Conservation (phyloP, 2,797 vertebrate genomes). For the Halcyon badia region DNA sequence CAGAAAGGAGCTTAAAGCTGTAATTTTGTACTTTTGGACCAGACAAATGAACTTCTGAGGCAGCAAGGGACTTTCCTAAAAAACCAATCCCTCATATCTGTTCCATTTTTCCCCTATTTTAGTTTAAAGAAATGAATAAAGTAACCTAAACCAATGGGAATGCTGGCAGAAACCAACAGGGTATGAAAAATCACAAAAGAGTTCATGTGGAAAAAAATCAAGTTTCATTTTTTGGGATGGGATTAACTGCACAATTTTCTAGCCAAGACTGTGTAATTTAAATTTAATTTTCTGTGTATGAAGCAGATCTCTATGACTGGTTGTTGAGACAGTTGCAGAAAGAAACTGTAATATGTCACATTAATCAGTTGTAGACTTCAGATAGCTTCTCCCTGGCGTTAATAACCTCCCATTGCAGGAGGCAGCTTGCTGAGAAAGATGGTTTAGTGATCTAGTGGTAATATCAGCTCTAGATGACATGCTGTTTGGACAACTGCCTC, state of each 20-base stretch:
- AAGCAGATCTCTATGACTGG: conserved; percentile 78
- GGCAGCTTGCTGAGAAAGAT: conserved; percentile 48
- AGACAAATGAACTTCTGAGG: not conserved
- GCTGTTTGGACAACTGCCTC: conserved; percentile 40
- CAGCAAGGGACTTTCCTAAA: not conserved
- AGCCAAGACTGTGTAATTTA: conserved; percentile 84
- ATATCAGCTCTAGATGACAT: conserved; percentile 13
- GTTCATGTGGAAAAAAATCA: conserved; percentile 42
- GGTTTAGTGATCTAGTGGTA: conserved; percentile 6
- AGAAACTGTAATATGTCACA: conserved; percentile 82
- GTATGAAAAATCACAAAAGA: conserved; percentile 53
- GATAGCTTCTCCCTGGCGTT: conserved; percentile 83
- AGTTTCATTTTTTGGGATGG: conserved; percentile 50
- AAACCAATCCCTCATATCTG: not conserved
- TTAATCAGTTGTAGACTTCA: conserved; percentile 86
- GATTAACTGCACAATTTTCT: conserved; percentile 73
- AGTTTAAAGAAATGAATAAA: conserved; percentile 14
- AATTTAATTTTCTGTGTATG: conserved; percentile 87
- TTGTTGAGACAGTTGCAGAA: conserved; percentile 83
- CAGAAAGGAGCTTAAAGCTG: not conserved
- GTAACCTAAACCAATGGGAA: conserved; percentile 8
- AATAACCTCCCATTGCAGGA: conserved; percentile 59
- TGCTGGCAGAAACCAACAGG: conserved; percentile 47
- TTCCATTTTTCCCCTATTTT: accelerated
- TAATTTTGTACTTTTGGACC: not conserved